Evolutionary conservation across 1,140 invertebrate genomes (phyloP), one percentile per base, ranked within the genome.

Genomic region (Carposina sasakii): DNA sequence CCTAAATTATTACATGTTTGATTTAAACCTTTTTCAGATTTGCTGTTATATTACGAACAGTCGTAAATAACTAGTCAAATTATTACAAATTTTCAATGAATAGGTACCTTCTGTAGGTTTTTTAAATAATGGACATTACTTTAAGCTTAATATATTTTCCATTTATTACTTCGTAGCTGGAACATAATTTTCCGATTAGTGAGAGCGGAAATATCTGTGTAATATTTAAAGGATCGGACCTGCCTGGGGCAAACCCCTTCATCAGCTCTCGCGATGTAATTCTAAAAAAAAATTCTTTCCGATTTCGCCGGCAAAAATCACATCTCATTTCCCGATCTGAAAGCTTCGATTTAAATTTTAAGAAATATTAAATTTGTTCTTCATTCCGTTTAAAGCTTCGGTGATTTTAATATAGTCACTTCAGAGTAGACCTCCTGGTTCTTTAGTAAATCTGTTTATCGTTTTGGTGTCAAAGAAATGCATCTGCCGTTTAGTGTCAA

Each of bases 171-270:
- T 52, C n/a, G 30, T 24, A 16, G 51, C 40, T 37, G 51, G 58
- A 67, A 76, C 74, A 75, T 66, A 71, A 73, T 76, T 73, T 77
- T 73, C 61, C 67, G 71, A 77, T 81, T 76, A 79, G 60, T 56
- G 48, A 43, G 59, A 63, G 66, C 48, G 49, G 55, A 28, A 28
- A 52, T 63, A 56, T 59, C 54, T 55, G 52, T 20, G 42, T 42
- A 54, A 63, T 66, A 70, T 65, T 66, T 56, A 68, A 71, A 63
- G 58, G 54, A 63, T 48, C 54, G 47, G 52, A 57, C 47, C 53
- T 39, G 66, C 74, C 54, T 42, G 16, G 24, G 61, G 72, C 68
- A 19, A 53, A 60, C 57, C 62, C 63, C 57, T 67, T 76, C 65
- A 72, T 74, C 61, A 73, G 74, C 59, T 74, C 61, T 71, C 76